Evolutionary conservation across 2,797 vertebrate species (phyloP).

Genomic region (Oreochromis mossambicus): DNA sequence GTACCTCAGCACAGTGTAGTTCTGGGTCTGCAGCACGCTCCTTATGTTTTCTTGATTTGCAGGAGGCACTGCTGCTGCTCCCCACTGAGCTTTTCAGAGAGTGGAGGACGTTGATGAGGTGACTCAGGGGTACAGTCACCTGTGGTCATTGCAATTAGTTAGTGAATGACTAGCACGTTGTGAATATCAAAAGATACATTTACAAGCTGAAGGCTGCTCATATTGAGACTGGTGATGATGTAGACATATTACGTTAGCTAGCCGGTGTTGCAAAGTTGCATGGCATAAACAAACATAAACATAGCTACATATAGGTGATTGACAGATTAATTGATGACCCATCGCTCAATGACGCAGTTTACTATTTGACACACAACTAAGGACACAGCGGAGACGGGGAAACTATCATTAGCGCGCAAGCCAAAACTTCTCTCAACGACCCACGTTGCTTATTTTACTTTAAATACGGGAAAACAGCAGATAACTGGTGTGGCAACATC

Average conservation of each 20-base stretch:
- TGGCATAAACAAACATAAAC: not conserved
- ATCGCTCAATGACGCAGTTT: conserved; percentile 13
- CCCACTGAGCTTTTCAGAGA: conserved; percentile 82
- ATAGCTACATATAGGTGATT: not conserved
- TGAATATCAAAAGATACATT: not conserved
- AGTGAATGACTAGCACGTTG: not conserved
- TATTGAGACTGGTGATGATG: too few species aligned
- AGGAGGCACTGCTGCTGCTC: conserved; percentile 62
- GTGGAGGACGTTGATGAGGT: conserved; percentile 93
- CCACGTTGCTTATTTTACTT: not conserved
- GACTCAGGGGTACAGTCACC: conserved; percentile 95
- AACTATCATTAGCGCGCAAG: not conserved
- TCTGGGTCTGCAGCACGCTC: conserved; percentile 78
- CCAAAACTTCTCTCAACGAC: not conserved
- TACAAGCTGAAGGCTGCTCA: not conserved
- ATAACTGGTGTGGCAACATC: not conserved
- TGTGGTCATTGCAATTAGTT: conserved; percentile 37
- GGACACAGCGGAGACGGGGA: not conserved
- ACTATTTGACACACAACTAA: not conserved
- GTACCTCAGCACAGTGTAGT: conserved; percentile 81
- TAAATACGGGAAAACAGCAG: not conserved
- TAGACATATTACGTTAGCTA: not conserved
- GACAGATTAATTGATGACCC: not conserved
- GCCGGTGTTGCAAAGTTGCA: not conserved
- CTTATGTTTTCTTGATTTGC: conserved; percentile 69